Evolutionary conservation across 2,888 invertebrate genomes (phyloP).

Genomic region (Chromoteleia sp.): DNA sequence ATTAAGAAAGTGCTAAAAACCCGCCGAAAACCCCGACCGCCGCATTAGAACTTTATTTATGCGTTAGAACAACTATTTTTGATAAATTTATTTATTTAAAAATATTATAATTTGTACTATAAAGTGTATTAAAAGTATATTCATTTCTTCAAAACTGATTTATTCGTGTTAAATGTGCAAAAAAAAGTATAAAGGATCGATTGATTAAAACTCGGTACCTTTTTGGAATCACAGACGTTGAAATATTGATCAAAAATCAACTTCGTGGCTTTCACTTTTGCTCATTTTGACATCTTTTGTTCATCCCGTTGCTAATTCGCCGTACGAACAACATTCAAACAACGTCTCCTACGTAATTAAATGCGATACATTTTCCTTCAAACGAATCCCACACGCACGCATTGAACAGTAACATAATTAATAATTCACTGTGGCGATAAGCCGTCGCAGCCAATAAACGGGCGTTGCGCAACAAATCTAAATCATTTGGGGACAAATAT

Average conservation of each 20-base stretch:
- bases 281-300: background rate
- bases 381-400: slow-evolving; percentile 33
- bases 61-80: too few species aligned
- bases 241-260: background rate
- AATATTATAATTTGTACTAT: too few species aligned
- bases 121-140: too few species aligned
- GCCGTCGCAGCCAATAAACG: slow-evolving; percentile 10
- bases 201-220: too few species aligned
- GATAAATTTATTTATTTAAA: too few species aligned
- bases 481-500: slow-evolving; percentile 53
- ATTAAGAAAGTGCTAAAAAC: too few species aligned
- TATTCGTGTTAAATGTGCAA: too few species aligned
- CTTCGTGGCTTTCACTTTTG: background rate
- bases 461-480: slow-evolving; percentile 41
- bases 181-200: too few species aligned
- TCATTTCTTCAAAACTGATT: too few species aligned
- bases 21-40: too few species aligned
- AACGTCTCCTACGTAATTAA: slow-evolving; percentile 40
- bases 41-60: too few species aligned
- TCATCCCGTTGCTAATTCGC: slow-evolving; percentile 2
- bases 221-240: background rate
- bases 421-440: slow-evolving; percentile 35
- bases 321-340: background rate
- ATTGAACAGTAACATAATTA: slow-evolving; percentile 38
- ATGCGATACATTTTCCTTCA: slow-evolving; percentile 21